Evolutionary conservation across 2,113 vertebrate species (phyloP).

Genomic region (Sigmodon hispidus): DNA sequence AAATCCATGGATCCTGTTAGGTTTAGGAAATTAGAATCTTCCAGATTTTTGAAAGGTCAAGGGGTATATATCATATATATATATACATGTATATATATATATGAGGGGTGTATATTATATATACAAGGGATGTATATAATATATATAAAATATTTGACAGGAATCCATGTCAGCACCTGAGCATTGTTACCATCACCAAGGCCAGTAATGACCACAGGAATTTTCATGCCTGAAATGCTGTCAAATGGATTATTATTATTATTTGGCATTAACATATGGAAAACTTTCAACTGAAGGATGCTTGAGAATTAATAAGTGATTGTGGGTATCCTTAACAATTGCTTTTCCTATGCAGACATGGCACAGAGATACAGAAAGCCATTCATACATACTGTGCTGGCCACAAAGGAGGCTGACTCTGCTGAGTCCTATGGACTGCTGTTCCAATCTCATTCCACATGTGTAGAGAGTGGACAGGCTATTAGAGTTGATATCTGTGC

Average conservation of each 20-base stretch:
- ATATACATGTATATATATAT: not conserved
- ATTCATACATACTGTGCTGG: not conserved
- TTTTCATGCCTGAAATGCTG: not conserved
- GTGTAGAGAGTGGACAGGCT: not conserved
- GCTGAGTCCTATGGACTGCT: not conserved
- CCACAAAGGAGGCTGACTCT: not conserved
- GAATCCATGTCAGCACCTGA: not conserved
- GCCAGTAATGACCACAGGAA: too few species aligned
- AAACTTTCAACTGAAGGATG: not conserved
- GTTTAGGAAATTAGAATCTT: not conserved
- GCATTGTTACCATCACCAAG: not conserved
- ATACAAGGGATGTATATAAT: too few species aligned
- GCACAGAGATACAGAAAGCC: not conserved
- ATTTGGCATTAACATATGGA: not conserved
- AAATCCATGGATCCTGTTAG: not conserved
- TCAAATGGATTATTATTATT: not conserved
- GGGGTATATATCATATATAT: not conserved
- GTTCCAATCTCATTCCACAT: not conserved
- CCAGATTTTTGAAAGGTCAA: constrained; percentile 10
- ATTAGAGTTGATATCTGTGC: not conserved
- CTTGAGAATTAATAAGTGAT: not conserved
- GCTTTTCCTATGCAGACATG: not conserved
- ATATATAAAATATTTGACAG: not conserved
- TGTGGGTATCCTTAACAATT: not conserved
- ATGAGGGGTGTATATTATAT: not conserved